Evolutionary conservation across 2,888 invertebrate species (phyloP).

Genomic region (Tricholauxania praeusta): DNA sequence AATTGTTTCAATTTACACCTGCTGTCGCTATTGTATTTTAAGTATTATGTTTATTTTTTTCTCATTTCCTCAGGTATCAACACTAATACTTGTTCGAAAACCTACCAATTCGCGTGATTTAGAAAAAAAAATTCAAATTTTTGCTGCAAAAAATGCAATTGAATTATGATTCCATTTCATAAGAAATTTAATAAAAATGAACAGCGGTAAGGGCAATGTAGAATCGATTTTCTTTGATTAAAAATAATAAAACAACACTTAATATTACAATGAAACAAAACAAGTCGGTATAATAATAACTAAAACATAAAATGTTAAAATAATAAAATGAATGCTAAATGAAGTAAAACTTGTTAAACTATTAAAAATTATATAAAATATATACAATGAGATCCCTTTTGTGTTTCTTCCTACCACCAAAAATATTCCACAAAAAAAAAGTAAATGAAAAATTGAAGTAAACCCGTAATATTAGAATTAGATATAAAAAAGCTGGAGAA

Average conservation of each 20-base stretch:
- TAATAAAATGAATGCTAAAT: constrained; percentile 23
- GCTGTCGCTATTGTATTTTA: constrained; percentile 22
- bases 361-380: constrained; percentile 34
- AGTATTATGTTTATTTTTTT: constrained; percentile 23
- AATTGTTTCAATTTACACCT: constrained; percentile 24
- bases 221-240: constrained; percentile 7
- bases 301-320: constrained; percentile 34
- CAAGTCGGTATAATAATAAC: constrained; percentile 26
- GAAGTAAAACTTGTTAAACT: constrained; percentile 36
- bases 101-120: constrained; percentile 11
- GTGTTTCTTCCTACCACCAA: constrained; percentile 32
- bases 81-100: neutral
- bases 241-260: constrained; percentile 11
- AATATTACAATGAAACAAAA: constrained; percentile 22
- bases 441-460: neutral
- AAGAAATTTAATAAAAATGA: constrained; percentile 3
- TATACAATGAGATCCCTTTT: constrained; percentile 28
- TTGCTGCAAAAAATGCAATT: constrained; percentile 4
- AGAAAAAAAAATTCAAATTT: neutral
- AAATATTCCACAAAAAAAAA: constrained; percentile 23
- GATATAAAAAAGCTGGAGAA: constrained; percentile 27
- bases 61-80: neutral
- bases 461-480: constrained; percentile 25
- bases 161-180: neutral
- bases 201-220: neutral